Conservation (phyloP, 2,888 invertebrate species). For the Palloptera scutellata region DNA sequence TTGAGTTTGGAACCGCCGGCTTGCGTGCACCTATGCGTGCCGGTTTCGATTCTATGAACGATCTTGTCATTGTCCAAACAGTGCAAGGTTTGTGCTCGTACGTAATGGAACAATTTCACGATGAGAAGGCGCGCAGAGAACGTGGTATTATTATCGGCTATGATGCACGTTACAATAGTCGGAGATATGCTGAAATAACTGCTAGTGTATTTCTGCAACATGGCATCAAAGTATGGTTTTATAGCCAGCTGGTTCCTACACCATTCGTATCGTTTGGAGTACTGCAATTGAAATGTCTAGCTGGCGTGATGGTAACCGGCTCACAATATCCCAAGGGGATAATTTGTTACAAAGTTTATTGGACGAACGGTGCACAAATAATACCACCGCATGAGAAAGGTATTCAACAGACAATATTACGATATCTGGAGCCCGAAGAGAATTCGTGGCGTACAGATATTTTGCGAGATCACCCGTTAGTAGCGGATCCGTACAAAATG, state of each 20-base stretch:
- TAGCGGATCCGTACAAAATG: slow-evolving; percentile 75
- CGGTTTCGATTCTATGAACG: slow-evolving; percentile 94
- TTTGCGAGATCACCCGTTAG: slow-evolving; percentile 67
- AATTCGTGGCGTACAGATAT: slow-evolving; percentile 79
- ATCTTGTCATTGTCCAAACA: slow-evolving; percentile 94
- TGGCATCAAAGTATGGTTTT: slow-evolving; percentile 82
- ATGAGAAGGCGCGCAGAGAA: slow-evolving; percentile 64
- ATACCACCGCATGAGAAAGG: slow-evolving; percentile 89
- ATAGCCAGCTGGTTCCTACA: slow-evolving; percentile 83
- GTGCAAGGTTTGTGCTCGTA: slow-evolving; percentile 88
- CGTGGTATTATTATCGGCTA: slow-evolving; percentile 88
- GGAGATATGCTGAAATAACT: slow-evolving; percentile 80
- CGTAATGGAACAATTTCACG: slow-evolving; percentile 69
- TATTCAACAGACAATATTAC: slow-evolving; percentile 80
- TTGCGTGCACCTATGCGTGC: slow-evolving; percentile 91
- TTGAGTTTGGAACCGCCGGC: slow-evolving; percentile 93
- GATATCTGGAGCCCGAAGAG: slow-evolving; percentile 78
- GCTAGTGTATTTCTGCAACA: slow-evolving; percentile 82
- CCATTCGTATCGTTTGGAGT: slow-evolving; percentile 93
- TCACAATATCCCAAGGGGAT: slow-evolving; percentile 96
- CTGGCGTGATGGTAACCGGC: slow-evolving; percentile 94
- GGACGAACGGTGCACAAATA: slow-evolving; percentile 95
- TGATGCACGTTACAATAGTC: slow-evolving; percentile 92
- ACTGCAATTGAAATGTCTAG: slow-evolving; percentile 75
- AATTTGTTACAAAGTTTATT: slow-evolving; percentile 98